Conservation (phyloP, 1,140 invertebrate genomes). For the Helicorthomorpha holstii region DNA sequence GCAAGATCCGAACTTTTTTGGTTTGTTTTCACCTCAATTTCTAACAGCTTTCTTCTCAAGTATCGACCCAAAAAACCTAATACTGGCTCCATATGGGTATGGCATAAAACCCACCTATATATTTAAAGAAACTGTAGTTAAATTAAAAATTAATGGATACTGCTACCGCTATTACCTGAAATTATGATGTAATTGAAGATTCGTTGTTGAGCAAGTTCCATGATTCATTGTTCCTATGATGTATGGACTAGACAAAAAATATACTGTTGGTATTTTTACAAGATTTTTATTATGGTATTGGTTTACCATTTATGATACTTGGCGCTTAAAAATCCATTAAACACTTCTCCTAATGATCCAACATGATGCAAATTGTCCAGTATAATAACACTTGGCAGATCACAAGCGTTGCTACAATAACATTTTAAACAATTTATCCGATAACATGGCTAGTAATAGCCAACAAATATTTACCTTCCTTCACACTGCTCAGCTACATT, state of each 20-base stretch:
- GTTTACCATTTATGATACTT: conserved; percentile 40
- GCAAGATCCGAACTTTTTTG: conserved; percentile 55
- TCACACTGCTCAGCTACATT: conserved; percentile 84
- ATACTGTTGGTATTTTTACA: no score
- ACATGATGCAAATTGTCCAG: conserved; percentile 92
- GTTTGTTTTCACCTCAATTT: conserved; percentile 59
- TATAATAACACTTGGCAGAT: conserved; percentile 80
- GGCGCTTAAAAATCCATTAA: conserved; percentile 65
- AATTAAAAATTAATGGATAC: background rate
- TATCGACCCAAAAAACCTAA: conserved; percentile 84
- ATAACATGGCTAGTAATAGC: background rate
- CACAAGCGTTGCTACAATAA: conserved; percentile 25
- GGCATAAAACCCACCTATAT: conserved; percentile 56
- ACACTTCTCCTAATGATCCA: conserved; percentile 70
- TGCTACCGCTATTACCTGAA: conserved; percentile 40
- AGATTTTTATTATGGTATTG: no score
- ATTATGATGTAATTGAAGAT: conserved; percentile 87
- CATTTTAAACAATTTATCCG: background rate
- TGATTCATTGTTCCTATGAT: conserved; percentile 91
- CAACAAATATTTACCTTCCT: conserved; percentile 24
- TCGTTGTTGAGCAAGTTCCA: conserved; percentile 82
- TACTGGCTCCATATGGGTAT: conserved; percentile 96
- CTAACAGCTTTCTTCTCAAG: conserved; percentile 65
- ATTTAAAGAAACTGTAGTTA: no score
- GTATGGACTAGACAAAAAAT: conserved; percentile 30